Evolutionary conservation across 1,140 invertebrate species (phyloP), one percentile per base, ranked within the genome.

Genomic region (Drosophila bifasciata): DNA sequence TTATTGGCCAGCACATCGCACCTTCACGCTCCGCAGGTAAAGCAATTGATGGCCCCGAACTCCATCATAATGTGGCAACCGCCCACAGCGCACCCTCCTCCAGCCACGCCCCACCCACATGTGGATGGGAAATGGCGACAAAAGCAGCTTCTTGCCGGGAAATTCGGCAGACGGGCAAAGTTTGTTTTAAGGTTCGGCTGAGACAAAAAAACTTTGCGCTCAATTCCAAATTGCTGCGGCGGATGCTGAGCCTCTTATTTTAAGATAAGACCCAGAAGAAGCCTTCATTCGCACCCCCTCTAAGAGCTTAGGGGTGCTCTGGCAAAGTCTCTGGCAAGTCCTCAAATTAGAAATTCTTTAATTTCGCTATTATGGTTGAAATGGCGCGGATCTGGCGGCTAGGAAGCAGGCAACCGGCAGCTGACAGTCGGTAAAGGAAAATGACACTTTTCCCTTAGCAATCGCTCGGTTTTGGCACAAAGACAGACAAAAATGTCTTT

Each of bases 131-230:
- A 58, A 64, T 57, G 52, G 58, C 63, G 69, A 62, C 61, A 56
- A 79, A 68, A 71, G 49, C 16, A 13, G 43, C 75, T 25, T 11
- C 57, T 70, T 48, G 59, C 74, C 50, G 40, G 62, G 53, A 73
- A 81, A 81, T 81, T 77, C 59, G 43, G 41, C 60, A 78, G 63
- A 56, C 79, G 50, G 60, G 48, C 48, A 73, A 84, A 86, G 67
- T 86, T 84, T 85, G 8, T 28, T 32, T 40, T 59, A 40, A 28
- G 32, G 36, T 56, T 43, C 21, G 40, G 19, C 21, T 44, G 8
- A 16, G 15, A 51, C 67, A 69, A 39, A 62, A 78, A 76, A 84
- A 64, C 76, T 79, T 85, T 85, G 68, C 46, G 41, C 59, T 56
- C 59, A 62, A 73, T 76, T 80, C 19, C 72, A 72, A 84, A 86